These are phyloP conservation scores for Columbina picui DNA, from an alignment of 2,113 vertebrate genomes.

Conservation along the genomic window DNA sequence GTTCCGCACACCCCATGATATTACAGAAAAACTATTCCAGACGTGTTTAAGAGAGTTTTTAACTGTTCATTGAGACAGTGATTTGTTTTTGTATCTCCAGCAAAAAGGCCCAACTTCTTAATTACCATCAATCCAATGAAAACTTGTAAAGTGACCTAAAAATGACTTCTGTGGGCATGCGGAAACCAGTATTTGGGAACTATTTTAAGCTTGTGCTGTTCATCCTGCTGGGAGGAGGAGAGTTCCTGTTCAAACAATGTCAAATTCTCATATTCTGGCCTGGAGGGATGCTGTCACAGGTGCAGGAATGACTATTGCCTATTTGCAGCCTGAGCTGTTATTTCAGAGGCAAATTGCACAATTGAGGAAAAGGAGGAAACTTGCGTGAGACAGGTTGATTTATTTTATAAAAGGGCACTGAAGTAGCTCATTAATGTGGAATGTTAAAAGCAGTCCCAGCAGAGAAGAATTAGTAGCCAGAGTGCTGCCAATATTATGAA, in stretches of 20 bases:
- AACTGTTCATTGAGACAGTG: neutral
- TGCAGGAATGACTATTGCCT: constrained; percentile 26
- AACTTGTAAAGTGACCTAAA: constrained; percentile 1
- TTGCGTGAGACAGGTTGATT: neutral
- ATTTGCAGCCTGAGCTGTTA: neutral
- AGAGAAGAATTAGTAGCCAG: neutral
- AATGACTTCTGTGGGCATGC: constrained; percentile 3
- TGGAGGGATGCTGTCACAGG: constrained; percentile 36
- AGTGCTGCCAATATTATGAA: neutral
- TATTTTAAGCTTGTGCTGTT: neutral
- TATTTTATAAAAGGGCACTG: neutral
- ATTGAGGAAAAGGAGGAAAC: neutral
- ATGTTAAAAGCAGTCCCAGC: constrained; percentile 7
- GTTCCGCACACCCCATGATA: constrained; percentile 35
- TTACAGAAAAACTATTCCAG: constrained; percentile 59
- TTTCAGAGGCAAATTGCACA: constrained; percentile 19
- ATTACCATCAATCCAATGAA: neutral
- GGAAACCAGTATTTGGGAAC: neutral
- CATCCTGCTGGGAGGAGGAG: neutral
- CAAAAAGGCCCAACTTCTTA: neutral
- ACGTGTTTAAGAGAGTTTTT: constrained; percentile 5
- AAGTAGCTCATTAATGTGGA: constrained; percentile 1
- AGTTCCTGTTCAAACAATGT: constrained; percentile 10
- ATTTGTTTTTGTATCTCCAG: neutral
- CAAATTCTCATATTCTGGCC: constrained; percentile 23